Conservation (phyloP, 2,888 invertebrate genomes). For the Polymixis flavicincta region DNA sequence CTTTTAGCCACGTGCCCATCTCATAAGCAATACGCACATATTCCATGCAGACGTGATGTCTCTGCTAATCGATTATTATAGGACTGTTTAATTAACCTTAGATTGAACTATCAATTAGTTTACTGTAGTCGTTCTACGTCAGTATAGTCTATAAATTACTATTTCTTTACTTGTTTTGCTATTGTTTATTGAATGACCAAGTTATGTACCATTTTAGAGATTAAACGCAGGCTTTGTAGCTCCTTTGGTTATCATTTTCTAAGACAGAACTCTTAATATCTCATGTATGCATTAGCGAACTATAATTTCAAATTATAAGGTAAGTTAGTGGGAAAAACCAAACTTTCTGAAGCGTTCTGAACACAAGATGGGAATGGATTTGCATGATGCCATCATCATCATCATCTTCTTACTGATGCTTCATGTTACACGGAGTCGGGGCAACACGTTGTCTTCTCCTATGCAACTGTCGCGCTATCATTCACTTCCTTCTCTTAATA, state of each 20-base stretch:
- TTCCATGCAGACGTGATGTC: slow-evolving; percentile 15
- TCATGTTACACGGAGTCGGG: too few relatives aligned
- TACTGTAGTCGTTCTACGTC: slow-evolving; percentile 3
- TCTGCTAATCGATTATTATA: slow-evolving; percentile 27
- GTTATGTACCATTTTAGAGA: not conserved
- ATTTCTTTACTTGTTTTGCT: not conserved
- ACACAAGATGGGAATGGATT: not conserved
- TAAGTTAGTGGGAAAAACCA: not conserved
- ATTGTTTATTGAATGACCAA: not conserved
- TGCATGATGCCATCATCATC: too few relatives aligned
- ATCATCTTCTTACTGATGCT: too few relatives aligned
- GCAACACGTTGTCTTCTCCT: too few relatives aligned
- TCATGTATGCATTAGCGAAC: too few relatives aligned
- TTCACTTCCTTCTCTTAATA: too few relatives aligned
- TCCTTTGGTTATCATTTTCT: not conserved
- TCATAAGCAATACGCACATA: not conserved
- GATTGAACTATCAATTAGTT: slow-evolving; percentile 23
- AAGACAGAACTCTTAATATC: not conserved
- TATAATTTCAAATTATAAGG: not conserved
- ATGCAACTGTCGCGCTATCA: too few relatives aligned
- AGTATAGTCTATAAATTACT: not conserved
- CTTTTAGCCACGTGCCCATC: not conserved
- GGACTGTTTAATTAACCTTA: slow-evolving; percentile 33
- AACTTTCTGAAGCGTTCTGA: not conserved
- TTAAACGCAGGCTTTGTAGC: too few relatives aligned